Evolutionary conservation across 2,888 invertebrate species (phyloP).

Genomic region (Epistrophe grossulariae): DNA sequence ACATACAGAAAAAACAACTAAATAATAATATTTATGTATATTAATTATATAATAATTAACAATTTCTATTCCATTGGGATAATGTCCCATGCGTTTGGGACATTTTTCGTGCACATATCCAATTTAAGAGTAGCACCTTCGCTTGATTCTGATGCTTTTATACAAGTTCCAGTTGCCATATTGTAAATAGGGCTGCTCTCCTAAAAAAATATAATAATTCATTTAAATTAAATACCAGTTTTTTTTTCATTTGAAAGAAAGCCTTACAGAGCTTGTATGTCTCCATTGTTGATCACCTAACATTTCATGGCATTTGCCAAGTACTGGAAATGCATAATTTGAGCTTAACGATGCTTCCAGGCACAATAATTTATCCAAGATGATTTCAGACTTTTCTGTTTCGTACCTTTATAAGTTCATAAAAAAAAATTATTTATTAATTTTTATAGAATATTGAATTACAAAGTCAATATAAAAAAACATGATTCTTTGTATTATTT

Average conservation of each 20-base stretch:
- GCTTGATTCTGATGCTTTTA: slow-evolving; percentile 85
- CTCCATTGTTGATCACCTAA: slow-evolving; percentile 97
- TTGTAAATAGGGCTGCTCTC: slow-evolving; percentile 92
- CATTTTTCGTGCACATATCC: slow-evolving; percentile 86
- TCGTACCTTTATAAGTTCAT: slow-evolving; percentile 87
- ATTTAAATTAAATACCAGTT: background rate
- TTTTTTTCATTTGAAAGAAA: background rate
- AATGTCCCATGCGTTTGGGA: slow-evolving; percentile 71
- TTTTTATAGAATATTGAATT: too few relatives aligned
- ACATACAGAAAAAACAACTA: slow-evolving; percentile 16
- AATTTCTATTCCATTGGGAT: slow-evolving; percentile 51
- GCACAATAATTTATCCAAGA: slow-evolving; percentile 93
- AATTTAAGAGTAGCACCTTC: slow-evolving; percentile 85
- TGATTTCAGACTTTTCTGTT: slow-evolving; percentile 92
- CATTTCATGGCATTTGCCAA: slow-evolving; percentile 97
- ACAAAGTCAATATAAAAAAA: too few relatives aligned
- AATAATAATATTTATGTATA: slow-evolving; percentile 12
- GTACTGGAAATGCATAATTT: slow-evolving; percentile 86
- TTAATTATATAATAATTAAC: slow-evolving; percentile 26
- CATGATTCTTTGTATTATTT: too few relatives aligned
- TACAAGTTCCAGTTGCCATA: slow-evolving; percentile 93
- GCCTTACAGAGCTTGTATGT: slow-evolving; percentile 86
- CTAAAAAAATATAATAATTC: background rate
- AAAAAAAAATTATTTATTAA: background rate
- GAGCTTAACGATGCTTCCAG: slow-evolving; percentile 88